Evolutionary conservation across 2,797 vertebrate species (phyloP).

Genomic region (Cygnus olor): DNA sequence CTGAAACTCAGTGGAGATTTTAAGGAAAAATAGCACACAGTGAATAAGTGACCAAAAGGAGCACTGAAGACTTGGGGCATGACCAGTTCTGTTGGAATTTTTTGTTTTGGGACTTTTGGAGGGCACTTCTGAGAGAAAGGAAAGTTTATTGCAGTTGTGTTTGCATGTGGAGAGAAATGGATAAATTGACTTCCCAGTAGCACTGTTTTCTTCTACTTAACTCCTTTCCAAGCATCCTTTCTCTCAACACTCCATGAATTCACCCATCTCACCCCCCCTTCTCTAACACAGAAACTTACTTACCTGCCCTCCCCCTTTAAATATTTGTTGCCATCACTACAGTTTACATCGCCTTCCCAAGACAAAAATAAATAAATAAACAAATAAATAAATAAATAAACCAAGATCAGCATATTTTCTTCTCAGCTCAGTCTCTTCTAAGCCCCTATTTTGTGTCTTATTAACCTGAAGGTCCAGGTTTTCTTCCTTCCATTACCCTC

Average conservation of each 20-base stretch:
- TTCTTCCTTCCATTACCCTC: neutral
- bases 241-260: neutral
- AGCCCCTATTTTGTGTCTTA: neutral
- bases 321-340: neutral
- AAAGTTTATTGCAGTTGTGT: neutral
- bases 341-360: neutral
- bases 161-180: too few species aligned
- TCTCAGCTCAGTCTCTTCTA: neutral
- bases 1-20: neutral
- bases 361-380: neutral
- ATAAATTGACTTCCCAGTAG: neutral
- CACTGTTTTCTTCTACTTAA: neutral
- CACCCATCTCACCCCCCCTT: neutral
- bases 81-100: neutral
- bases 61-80: neutral
- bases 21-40: neutral
- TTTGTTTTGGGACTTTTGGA: neutral
- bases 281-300: neutral
- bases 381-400: too few species aligned
- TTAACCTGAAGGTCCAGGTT: neutral
- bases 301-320: neutral
- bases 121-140: neutral
- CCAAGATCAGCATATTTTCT: too few species aligned
- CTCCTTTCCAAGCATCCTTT: neutral
- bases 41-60: neutral